Evolutionary conservation across 1,140 invertebrate species (phyloP).

Genomic region (Polyergus mexicanus): DNA sequence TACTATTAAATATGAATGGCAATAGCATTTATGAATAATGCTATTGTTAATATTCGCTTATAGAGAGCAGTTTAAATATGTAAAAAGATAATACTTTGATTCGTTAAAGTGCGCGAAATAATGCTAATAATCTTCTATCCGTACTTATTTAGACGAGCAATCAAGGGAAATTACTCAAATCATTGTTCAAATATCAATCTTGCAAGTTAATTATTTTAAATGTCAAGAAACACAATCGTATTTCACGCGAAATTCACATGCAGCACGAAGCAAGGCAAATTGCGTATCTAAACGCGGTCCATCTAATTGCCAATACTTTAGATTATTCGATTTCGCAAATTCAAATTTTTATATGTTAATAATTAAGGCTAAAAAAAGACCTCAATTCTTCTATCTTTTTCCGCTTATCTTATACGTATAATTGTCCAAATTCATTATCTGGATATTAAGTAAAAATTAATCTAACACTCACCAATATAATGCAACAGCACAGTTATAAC

Average conservation of each 20-base stretch:
- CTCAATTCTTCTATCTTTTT: too few relatives aligned
- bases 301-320: not conserved
- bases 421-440: too few relatives aligned
- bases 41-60: slow-evolving; percentile 30
- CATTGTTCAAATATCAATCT: slow-evolving; percentile 37
- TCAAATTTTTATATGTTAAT: too few relatives aligned
- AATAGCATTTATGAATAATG: not conserved
- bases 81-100: slow-evolving; percentile 10
- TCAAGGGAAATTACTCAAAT: slow-evolving; percentile 6
- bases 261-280: too few relatives aligned
- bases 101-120: slow-evolving; percentile 23
- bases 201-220: slow-evolving; percentile 27
- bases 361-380: too few relatives aligned
- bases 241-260: too few relatives aligned
- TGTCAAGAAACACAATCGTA: not conserved
- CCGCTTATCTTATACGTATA: too few relatives aligned
- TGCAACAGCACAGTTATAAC: too few relatives aligned
- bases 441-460: too few relatives aligned
- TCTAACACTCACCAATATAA: too few relatives aligned
- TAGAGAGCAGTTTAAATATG: not conserved
- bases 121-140: slow-evolving; percentile 4
- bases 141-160: not conserved
- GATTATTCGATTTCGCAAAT: too few relatives aligned
- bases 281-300: not conserved
- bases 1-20: not conserved